phyloP scores from a whole-genome alignment of 92 coral and sea anemone genomes.

The Bergia puertoricense region DNA sequence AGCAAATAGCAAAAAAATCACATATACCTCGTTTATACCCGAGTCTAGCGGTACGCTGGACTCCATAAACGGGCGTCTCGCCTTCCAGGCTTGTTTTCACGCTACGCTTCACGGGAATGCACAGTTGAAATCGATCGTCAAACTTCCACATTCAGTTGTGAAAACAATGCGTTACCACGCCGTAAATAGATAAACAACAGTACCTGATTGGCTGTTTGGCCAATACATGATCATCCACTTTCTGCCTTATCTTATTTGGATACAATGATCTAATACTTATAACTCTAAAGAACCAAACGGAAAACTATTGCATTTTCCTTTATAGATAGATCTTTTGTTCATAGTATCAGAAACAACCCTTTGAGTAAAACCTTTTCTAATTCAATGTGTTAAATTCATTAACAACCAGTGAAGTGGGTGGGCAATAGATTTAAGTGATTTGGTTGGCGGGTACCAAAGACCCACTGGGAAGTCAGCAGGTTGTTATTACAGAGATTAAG shows the following conservation, averaged over 20 bases:
- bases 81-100: background rate
- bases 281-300: background rate
- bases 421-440: constrained; percentile 9
- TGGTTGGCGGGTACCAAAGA: constrained; percentile 27
- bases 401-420: constrained; percentile 7
- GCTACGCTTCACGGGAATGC: constrained; percentile 7
- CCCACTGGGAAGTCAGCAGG: constrained; percentile 10
- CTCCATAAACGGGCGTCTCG: constrained; percentile 43
- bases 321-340: background rate
- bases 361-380: background rate
- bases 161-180: constrained; percentile 22
- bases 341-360: background rate
- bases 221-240: background rate
- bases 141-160: constrained; percentile 1
- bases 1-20: background rate
- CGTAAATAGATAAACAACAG: constrained; percentile 11
- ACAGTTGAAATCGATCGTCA: background rate
- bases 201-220: constrained; percentile 21
- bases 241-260: constrained; percentile 15
- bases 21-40: constrained; percentile 27
- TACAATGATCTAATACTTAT: constrained; percentile 38
- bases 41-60: constrained; percentile 31
- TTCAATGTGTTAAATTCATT: background rate
- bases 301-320: constrained; percentile 3
- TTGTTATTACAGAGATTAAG: background rate